phyloP scores from a whole-genome alignment of 2,888 invertebrate genomes.

The Allacma fusca region DNA sequence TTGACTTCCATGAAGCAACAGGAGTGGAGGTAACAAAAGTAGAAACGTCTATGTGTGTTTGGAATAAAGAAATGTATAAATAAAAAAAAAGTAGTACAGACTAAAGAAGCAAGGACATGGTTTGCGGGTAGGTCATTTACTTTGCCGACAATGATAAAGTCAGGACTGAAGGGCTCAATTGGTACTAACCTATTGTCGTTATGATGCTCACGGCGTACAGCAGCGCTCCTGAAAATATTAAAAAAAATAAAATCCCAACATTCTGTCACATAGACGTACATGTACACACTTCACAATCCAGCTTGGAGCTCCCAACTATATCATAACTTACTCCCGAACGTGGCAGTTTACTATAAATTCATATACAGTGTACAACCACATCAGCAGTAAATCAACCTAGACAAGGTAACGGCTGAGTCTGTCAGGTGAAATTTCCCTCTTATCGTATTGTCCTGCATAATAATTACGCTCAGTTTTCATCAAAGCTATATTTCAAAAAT shows the following conservation, averaged over 20 bases:
- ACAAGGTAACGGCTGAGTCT: too few relatives aligned
- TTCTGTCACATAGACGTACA: neutral
- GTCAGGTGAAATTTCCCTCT: too few relatives aligned
- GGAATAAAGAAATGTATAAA: neutral
- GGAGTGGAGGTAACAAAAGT: neutral
- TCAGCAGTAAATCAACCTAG: too few relatives aligned
- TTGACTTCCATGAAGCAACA: neutral
- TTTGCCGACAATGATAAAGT: conserved; percentile 5
- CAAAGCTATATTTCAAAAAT: too few relatives aligned
- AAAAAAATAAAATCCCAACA: conserved; percentile 9
- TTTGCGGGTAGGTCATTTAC: neutral
- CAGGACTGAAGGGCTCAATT: conserved; percentile 23
- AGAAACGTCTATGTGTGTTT: neutral
- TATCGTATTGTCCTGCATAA: too few relatives aligned
- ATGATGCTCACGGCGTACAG: conserved; percentile 86
- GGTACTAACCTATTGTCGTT: conserved; percentile 82
- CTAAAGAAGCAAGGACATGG: neutral
- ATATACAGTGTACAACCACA: neutral
- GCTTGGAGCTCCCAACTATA: too few relatives aligned
- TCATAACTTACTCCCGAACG: neutral
- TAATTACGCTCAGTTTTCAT: too few relatives aligned
- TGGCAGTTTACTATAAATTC: conserved; percentile 5
- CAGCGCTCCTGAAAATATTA: conserved; percentile 70
- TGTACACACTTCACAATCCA: neutral
- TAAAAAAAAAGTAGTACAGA: neutral